A percentile compares a stretch with the other conserved stretches of the same genome.
Evolutionary conservation across 2,888 invertebrate genomes (phyloP).

Genomic region (Sesia bembeciformis): DNA sequence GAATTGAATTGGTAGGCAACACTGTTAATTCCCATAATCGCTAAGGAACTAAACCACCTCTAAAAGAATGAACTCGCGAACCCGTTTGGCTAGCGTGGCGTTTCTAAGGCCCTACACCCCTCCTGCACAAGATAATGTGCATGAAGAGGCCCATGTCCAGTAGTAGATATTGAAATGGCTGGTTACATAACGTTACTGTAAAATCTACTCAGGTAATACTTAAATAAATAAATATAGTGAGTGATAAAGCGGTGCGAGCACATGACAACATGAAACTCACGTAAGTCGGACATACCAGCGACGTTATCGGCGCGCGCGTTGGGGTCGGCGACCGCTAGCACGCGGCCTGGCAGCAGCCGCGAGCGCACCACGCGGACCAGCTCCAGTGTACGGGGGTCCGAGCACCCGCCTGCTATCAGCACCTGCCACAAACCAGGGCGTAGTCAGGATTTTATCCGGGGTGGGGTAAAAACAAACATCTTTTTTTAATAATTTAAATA

Average conservation of each 20-base stretch:
- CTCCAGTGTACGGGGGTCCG: conserved; percentile 78
- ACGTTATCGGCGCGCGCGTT: conserved; percentile 64
- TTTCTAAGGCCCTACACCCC: too few species aligned
- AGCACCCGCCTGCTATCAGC: conserved; percentile 77
- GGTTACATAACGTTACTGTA: too few species aligned
- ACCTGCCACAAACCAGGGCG: conserved; percentile 57
- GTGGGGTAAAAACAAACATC: background rate
- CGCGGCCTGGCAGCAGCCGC: conserved; percentile 79
- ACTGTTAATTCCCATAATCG: too few species aligned
- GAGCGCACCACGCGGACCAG: conserved; percentile 78
- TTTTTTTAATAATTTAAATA: too few species aligned
- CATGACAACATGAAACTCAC: conserved; percentile 31
- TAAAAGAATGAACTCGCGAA: too few species aligned
- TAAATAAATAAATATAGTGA: background rate
- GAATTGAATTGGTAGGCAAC: too few species aligned
- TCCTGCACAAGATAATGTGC: too few species aligned
- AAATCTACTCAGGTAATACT: too few species aligned
- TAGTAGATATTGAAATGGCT: too few species aligned
- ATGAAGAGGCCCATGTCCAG: too few species aligned
- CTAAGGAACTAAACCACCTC: too few species aligned
- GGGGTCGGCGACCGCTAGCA: conserved; percentile 79
- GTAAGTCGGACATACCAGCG: conserved; percentile 64
- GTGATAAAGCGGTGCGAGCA: background rate
- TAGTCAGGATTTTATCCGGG: background rate
- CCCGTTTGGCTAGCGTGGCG: too few species aligned